Conservation (phyloP, 2,888 invertebrate genomes). For the Esperia sulphurella region DNA sequence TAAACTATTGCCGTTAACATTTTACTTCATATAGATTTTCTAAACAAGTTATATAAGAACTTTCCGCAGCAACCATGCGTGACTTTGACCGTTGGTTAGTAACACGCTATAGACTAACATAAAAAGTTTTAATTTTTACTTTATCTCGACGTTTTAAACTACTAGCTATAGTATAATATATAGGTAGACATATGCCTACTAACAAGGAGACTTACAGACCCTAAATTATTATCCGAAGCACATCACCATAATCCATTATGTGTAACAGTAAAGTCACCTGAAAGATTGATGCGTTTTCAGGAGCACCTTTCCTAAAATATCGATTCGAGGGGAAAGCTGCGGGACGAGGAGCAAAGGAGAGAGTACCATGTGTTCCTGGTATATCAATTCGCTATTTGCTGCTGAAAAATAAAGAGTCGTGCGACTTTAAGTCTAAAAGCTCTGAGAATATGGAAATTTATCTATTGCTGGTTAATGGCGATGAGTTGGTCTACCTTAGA, state of each 20-base stretch:
- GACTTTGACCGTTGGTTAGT: too few relatives aligned
- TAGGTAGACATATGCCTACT: too few relatives aligned
- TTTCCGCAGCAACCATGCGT: too few relatives aligned
- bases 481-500: constrained; percentile 48
- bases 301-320: constrained; percentile 61
- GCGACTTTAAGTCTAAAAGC: constrained; percentile 38
- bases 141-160: too few relatives aligned
- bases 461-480: constrained; percentile 19
- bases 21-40: too few relatives aligned
- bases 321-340: constrained; percentile 28
- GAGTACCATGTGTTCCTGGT: constrained; percentile 62
- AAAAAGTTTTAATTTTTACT: too few relatives aligned
- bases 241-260: constrained; percentile 29
- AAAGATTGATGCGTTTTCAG: constrained; percentile 66
- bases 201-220: neutral
- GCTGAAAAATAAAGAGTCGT: constrained; percentile 7
- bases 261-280: constrained; percentile 56
- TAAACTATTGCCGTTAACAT: too few relatives aligned
- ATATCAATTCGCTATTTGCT: constrained; percentile 28
- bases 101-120: too few relatives aligned
- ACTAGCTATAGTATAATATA: too few relatives aligned
- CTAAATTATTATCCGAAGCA: constrained; percentile 14
- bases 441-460: constrained; percentile 24
- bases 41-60: too few relatives aligned
- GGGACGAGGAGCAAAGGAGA: constrained; percentile 29